Evolutionary conservation across 2,888 invertebrate species (phyloP).

Genomic region (Osmoderma eremita): DNA sequence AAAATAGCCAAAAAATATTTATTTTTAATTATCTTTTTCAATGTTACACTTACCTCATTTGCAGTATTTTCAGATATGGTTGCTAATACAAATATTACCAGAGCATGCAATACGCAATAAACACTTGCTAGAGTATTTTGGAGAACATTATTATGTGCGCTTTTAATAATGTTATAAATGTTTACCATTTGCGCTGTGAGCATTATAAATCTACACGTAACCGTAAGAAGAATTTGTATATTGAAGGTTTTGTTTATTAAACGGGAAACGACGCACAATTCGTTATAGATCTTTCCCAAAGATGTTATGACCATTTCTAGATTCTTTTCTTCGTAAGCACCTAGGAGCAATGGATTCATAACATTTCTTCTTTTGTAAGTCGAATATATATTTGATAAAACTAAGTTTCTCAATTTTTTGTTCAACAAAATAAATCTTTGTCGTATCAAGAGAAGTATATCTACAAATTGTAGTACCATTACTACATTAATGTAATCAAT

Average conservation of each 20-base stretch:
- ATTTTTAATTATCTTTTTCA: too few species aligned
- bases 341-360: neutral
- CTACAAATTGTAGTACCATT: slow-evolving; percentile 49
- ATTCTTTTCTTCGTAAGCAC: neutral
- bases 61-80: slow-evolving; percentile 3
- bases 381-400: neutral
- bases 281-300: slow-evolving; percentile 46
- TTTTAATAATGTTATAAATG: slow-evolving; percentile 45
- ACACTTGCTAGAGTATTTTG: slow-evolving; percentile 1
- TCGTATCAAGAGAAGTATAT: slow-evolving; percentile 46
- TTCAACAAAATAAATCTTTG: slow-evolving; percentile 51
- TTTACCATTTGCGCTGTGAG: slow-evolving; percentile 49
- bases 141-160: slow-evolving; percentile 31
- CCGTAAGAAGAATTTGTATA: slow-evolving; percentile 45
- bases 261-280: slow-evolving; percentile 45
- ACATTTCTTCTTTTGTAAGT: neutral
- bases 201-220: slow-evolving; percentile 48
- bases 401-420: slow-evolving; percentile 18
- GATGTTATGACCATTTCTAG: neutral
- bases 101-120: slow-evolving; percentile 1
- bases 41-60: slow-evolving; percentile 3
- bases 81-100: neutral
- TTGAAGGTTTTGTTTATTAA: slow-evolving; percentile 47
- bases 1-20: too few species aligned
- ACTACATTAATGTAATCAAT: slow-evolving; percentile 50